Evolutionary conservation across 2,113 vertebrate species (phyloP), one percentile per base, ranked within the genome.

Genomic region (Corvus moneduloides): DNA sequence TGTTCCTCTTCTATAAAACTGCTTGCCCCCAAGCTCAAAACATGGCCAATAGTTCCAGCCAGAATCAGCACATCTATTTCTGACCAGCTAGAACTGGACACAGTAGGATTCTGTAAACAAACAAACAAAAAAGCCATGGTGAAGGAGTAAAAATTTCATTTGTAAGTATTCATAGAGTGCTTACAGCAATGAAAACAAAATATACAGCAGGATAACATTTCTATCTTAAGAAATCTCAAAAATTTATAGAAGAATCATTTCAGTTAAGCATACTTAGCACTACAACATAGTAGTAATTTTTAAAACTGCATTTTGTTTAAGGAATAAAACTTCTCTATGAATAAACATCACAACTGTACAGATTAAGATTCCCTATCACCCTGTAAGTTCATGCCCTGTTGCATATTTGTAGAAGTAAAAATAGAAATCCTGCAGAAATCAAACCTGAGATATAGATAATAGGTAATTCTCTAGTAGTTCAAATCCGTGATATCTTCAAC

Each of bases 1-100:
- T 99, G 99, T 85, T 99, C 99, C 83, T 99, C 99, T 96, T 99
- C 99, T 11, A 99, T 97, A 22, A 99, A 99, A 96, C 99, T 99
- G 98, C 99, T 99, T 69, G 99, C 97, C 1, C 98, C 98, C 94
- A 99, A 97, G 94, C 99, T 99, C 89, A 99, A 92, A 33, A 98
- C 98, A 74, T 99, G 99, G 84, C 98, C 98, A n/a, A 98, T 5
- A 1, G 99, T 99, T 69, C 99, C 99, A 10, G 97, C 77, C 62
- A 99, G 93, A 52, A 99, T 97, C 64, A 99, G 94, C 28, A 98
- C 72, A 24, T 99, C 98, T 78, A 99, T 72, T 97, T 99, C 99
- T 3, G 99, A 99, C 97, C 99, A 98, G 10, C 87, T 93, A 9
- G 97, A 98, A 74, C 7, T 43, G 20, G 90, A 84, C 12, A 74